A percentile compares a stretch with the other conserved stretches of the same genome.
Evolutionary conservation across 1,140 invertebrate species (phyloP).

Genomic region (Drosophila orosa): DNA sequence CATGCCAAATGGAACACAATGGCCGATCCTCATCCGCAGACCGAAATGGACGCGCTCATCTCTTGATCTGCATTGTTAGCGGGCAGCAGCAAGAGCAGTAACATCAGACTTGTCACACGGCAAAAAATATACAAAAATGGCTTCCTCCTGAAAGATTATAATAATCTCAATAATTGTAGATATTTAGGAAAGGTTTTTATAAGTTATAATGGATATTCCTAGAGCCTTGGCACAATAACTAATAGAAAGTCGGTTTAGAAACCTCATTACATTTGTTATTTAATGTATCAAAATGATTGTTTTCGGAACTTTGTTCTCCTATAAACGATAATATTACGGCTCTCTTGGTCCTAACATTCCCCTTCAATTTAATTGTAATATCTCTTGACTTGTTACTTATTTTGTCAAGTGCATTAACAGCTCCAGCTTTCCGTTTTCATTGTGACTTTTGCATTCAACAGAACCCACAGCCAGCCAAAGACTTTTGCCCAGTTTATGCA

Average conservation of each 20-base stretch:
- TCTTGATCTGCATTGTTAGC: slow-evolving; percentile 83
- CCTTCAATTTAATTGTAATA: neutral
- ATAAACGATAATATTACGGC: too few relatives aligned
- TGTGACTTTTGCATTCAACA: slow-evolving; percentile 50
- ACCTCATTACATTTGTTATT: too few relatives aligned
- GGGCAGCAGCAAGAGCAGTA: slow-evolving; percentile 18
- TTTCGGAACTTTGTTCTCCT: too few relatives aligned
- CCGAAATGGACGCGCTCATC: slow-evolving; percentile 78
- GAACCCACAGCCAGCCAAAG: slow-evolving; percentile 52
- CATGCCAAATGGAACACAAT: slow-evolving; percentile 76
- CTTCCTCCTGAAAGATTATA: neutral
- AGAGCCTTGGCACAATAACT: too few relatives aligned
- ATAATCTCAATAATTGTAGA: neutral
- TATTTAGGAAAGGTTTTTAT: neutral
- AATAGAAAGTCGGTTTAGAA: too few relatives aligned
- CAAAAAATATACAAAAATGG: slow-evolving; percentile 4
- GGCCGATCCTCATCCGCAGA: slow-evolving; percentile 66
- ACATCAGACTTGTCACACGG: slow-evolving; percentile 7
- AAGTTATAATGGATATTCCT: too few relatives aligned
- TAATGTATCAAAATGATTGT: too few relatives aligned
- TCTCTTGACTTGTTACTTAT: neutral
- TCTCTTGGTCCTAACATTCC: too few relatives aligned
- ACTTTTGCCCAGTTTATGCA: slow-evolving; percentile 66
- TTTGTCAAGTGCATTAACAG: slow-evolving; percentile 4
- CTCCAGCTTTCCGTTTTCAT: slow-evolving; percentile 23